These are phyloP conservation scores for Zosterops pallidus DNA, from an alignment of 2,113 vertebrate genomes.

Conservation along the genomic window DNA sequence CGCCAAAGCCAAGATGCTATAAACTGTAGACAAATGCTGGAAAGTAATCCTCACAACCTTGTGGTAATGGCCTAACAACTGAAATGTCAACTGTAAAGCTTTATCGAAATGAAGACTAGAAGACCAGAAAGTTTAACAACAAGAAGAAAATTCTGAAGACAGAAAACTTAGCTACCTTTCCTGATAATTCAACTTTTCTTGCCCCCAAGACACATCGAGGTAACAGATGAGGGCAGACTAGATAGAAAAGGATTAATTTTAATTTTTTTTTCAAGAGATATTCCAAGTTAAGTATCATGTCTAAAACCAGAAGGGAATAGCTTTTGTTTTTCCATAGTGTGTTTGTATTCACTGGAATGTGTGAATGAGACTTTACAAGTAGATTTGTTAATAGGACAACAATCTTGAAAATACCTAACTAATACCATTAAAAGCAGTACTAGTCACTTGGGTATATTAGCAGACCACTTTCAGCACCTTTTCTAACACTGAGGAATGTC, in stretches of 20 bases:
- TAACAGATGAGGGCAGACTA: not conserved
- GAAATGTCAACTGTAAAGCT: not conserved
- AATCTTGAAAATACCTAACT: not conserved
- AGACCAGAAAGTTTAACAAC: not conserved
- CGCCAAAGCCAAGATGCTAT: not conserved
- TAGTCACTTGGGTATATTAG: not conserved
- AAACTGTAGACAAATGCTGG: not conserved
- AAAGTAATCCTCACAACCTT: not conserved
- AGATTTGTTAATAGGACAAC: not conserved
- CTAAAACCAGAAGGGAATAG: not conserved
- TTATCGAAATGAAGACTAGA: not conserved
- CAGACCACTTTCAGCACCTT: not conserved
- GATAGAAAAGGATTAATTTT: not conserved
- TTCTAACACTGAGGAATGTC: not conserved
- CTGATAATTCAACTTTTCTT: not conserved
- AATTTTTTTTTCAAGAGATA: not conserved
- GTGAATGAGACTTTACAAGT: not conserved
- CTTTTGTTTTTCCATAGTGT: not conserved
- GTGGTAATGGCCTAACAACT: not conserved
- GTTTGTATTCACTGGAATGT: not conserved
- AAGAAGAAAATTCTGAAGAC: not conserved
- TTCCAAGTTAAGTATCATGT: not conserved
- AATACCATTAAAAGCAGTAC: not conserved
- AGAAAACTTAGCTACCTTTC: not conserved
- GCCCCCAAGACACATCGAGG: not conserved